These are phyloP conservation scores for Strigamia transsilvanica DNA, from an alignment of 2,888 invertebrate species.

Conservation along the genomic window DNA sequence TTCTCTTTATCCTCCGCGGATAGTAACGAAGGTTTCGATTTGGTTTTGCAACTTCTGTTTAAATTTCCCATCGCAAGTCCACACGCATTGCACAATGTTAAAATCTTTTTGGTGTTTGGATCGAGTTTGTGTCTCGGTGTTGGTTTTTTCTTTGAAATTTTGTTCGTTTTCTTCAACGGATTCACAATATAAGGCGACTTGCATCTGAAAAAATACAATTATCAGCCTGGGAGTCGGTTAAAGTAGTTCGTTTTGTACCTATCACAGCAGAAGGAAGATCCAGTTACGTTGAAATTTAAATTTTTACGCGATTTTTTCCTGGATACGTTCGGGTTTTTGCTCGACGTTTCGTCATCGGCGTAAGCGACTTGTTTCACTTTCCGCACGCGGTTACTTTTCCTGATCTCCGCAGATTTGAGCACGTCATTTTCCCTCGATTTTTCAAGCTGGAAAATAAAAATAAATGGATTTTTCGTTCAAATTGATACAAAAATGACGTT, in stretches of 20 bases:
- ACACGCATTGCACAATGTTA: conserved; percentile 53
- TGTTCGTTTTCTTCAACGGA: conserved; percentile 6
- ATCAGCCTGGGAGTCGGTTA: neutral
- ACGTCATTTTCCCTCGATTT: too few relatives aligned
- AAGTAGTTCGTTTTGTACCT: neutral
- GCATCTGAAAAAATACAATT: conserved; percentile 24
- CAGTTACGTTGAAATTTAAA: neutral
- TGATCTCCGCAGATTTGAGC: too few relatives aligned
- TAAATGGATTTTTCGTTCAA: too few relatives aligned
- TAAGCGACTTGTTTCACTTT: neutral
- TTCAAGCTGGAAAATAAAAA: too few relatives aligned
- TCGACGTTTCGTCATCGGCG: neutral
- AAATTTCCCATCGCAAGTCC: conserved; percentile 29
- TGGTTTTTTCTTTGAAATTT: conserved; percentile 25
- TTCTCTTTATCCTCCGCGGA: conserved; percentile 58
- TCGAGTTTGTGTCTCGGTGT: conserved; percentile 32
- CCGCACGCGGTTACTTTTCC: neutral
- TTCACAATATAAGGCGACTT: conserved; percentile 50
- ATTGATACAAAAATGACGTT: too few relatives aligned
- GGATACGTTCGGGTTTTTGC: neutral
- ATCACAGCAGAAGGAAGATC: conserved; percentile 4
- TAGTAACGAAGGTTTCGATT: neutral
- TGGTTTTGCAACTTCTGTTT: neutral
- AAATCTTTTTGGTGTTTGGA: conserved; percentile 24
- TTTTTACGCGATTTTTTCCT: too few relatives aligned